A percentile compares a stretch with the other conserved stretches of the same genome.
phyloP scores from a whole-genome alignment of 2,113 vertebrate genomes.

The Columba livia region DNA sequence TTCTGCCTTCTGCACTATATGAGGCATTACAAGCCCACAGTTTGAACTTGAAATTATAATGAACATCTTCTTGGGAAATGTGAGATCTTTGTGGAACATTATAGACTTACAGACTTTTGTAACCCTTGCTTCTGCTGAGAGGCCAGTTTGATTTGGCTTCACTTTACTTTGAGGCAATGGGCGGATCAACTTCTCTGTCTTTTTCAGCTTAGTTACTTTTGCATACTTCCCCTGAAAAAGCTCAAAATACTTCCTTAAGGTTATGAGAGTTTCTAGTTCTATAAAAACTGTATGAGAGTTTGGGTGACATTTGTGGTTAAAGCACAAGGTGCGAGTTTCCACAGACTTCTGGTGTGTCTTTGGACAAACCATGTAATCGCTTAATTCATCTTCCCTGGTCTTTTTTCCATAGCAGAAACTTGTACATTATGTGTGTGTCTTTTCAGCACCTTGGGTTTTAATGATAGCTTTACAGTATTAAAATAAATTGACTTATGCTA shows the following conservation, averaged over 20 bases:
- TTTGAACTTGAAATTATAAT: neutral
- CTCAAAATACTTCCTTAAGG: neutral
- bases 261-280: neutral
- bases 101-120: neutral
- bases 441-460: neutral
- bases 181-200: neutral
- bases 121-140: neutral
- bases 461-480: neutral
- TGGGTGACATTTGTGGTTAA: neutral
- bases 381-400: neutral
- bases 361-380: neutral
- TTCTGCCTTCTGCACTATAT: neutral
- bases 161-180: neutral
- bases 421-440: neutral
- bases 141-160: neutral
- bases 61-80: neutral
- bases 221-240: neutral
- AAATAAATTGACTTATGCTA: neutral
- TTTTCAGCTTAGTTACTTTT: neutral
- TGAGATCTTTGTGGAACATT: neutral
- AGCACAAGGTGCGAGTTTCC: rapidly evolving
- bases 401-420: neutral
- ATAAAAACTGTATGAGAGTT: neutral
- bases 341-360: neutral
- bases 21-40: neutral